A percentile compares a stretch with the other conserved stretches of the same genome.
Conservation (phyloP, 2,888 invertebrate species). For the Desoria tigrina region DNA sequence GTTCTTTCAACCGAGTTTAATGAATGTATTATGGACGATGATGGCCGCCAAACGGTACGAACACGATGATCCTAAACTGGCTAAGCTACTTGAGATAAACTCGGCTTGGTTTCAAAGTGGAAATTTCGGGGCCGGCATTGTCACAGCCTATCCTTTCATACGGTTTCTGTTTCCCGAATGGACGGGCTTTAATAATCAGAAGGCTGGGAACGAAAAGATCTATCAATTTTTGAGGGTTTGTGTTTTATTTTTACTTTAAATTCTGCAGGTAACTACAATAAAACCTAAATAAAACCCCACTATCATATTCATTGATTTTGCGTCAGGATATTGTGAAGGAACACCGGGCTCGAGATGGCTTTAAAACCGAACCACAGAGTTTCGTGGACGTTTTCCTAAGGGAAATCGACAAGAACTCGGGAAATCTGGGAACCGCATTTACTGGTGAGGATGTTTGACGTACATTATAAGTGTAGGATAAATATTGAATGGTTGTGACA, state of each 20-base stretch:
- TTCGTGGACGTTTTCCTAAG: slow-evolving; percentile 46
- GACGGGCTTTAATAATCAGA: slow-evolving; percentile 63
- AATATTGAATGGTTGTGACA: no score
- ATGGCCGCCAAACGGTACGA: slow-evolving; percentile 48
- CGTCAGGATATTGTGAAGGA: slow-evolving; percentile 45
- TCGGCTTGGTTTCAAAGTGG: slow-evolving; percentile 51
- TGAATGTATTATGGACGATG: slow-evolving; percentile 52
- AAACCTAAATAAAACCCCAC: background rate
- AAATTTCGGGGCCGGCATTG: slow-evolving; percentile 48
- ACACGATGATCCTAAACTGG: slow-evolving; percentile 49
- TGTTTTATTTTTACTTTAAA: no score
- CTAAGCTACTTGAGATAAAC: slow-evolving; percentile 42
- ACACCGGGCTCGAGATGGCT: slow-evolving; percentile 34
- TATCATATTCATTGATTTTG: background rate
- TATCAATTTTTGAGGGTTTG: slow-evolving; percentile 41
- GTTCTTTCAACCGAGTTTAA: slow-evolving; percentile 47
- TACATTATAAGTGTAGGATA: no score
- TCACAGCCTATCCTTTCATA: slow-evolving; percentile 60
- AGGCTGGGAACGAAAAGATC: slow-evolving; percentile 40
- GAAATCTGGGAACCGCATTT: slow-evolving; percentile 32
- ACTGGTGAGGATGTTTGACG: slow-evolving; percentile 45
- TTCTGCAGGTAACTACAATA: no score
- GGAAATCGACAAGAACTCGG: slow-evolving; percentile 40
- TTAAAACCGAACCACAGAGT: slow-evolving; percentile 37
- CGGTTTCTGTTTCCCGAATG: slow-evolving; percentile 66